Conservation (phyloP, 2,113 vertebrate genomes). For the Melanostigma gelatinosum region DNA sequence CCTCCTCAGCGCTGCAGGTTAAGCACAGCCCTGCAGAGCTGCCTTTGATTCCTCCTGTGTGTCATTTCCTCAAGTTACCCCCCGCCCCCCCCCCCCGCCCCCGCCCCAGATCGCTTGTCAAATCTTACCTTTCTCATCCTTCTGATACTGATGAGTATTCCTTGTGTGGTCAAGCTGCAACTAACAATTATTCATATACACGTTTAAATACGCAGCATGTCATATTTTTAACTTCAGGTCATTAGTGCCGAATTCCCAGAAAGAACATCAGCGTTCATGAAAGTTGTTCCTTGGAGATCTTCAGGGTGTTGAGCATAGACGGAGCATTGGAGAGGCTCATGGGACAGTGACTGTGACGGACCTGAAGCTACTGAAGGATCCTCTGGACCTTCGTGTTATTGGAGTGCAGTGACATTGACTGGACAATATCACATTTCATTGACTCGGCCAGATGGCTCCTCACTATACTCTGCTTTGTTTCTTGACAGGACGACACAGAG, state of each 20-base stretch:
- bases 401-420: not conserved
- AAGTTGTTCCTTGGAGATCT: not conserved
- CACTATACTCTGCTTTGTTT: constrained; percentile 13
- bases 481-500: constrained; percentile 93
- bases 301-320: not conserved
- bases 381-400: not conserved
- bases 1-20: constrained; percentile 21
- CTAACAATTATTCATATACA: not conserved
- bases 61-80: constrained; percentile 39
- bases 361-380: not conserved
- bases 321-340: not conserved
- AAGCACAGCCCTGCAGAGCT: constrained; percentile 38
- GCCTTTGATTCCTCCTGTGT: constrained; percentile 35
- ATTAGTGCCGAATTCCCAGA: not conserved
- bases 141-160: too few species aligned
- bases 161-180: too few species aligned
- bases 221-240: not conserved
- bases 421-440: constrained; percentile 3
- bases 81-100: too few species aligned
- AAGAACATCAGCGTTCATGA: not conserved
- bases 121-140: constrained; percentile 15
- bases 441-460: not conserved
- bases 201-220: not conserved
- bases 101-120: constrained; percentile 25
- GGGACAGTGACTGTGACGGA: too few species aligned